phyloP scores from a whole-genome alignment of 2,888 invertebrate species.

The Thecophora atra region DNA sequence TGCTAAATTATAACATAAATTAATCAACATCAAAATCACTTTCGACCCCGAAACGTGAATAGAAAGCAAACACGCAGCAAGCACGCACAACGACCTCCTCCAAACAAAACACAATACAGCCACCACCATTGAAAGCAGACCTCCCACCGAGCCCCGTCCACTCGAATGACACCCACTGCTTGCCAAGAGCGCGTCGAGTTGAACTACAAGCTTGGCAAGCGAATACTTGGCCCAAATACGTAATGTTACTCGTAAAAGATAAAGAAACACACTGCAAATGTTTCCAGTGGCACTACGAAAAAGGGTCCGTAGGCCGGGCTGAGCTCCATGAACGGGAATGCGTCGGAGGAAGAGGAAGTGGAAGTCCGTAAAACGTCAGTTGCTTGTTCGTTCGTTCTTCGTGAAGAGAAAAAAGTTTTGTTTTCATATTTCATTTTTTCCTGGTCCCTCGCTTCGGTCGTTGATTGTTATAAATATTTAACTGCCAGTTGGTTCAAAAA shows the following conservation, averaged over 20 bases:
- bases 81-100: conserved; percentile 18
- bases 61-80: conserved; percentile 45
- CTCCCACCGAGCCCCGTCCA: neutral
- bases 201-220: neutral
- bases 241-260: neutral
- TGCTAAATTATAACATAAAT: conserved; percentile 63
- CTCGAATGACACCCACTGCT: neutral
- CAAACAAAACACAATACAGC: neutral
- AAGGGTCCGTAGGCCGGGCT: neutral
- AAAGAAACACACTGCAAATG: conserved; percentile 5
- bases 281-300: neutral
- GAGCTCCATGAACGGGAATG: neutral
- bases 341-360: neutral
- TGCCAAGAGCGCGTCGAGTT: neutral
- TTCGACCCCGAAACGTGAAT: conserved; percentile 52
- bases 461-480: conserved; percentile 30
- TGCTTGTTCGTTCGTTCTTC: conserved; percentile 8
- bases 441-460: neutral
- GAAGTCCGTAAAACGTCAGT: neutral
- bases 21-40: conserved; percentile 64
- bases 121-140: no score
- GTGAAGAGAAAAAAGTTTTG: neutral
- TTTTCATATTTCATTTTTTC: neutral
- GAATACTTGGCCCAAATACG: conserved; percentile 12
- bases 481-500: conserved; percentile 13